Evolutionary conservation across 1,140 invertebrate genomes (phyloP).

Genomic region (Teleogryllus occipitalis): DNA sequence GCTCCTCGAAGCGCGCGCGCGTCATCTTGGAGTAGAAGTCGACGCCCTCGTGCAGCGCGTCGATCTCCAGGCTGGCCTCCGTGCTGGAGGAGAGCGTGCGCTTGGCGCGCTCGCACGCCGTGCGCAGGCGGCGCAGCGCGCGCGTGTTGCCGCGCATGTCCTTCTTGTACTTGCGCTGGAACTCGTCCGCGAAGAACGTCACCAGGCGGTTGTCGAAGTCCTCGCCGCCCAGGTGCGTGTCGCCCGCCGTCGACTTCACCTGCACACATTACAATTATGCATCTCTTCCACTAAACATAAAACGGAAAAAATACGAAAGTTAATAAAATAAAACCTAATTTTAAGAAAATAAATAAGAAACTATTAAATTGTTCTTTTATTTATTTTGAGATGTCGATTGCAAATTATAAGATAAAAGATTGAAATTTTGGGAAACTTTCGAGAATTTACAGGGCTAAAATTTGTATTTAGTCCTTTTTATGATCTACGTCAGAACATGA

Average conservation of each 20-base stretch:
- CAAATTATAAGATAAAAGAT: no score
- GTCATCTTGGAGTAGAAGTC: slow-evolving; percentile 83
- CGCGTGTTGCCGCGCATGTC: slow-evolving; percentile 49
- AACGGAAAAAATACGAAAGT: no score
- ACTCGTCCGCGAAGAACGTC: slow-evolving; percentile 58
- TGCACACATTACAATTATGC: no score
- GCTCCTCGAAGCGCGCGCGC: slow-evolving; percentile 63
- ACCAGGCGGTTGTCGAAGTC: slow-evolving; percentile 70
- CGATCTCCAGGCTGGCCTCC: slow-evolving; percentile 63
- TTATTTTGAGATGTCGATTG: no score
- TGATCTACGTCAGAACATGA: no score
- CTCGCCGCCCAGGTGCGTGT: slow-evolving; percentile 73
- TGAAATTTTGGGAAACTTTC: no score
- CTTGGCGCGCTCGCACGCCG: slow-evolving; percentile 64
- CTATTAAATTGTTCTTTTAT: no score
- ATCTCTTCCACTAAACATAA: no score
- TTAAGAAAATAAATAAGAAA: no score
- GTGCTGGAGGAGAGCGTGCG: slow-evolving; percentile 56
- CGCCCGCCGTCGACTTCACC: slow-evolving; percentile 60
- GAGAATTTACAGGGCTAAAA: no score
- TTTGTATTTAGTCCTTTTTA: no score
- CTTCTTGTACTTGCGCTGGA: slow-evolving; percentile 61
- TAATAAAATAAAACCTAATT: no score
- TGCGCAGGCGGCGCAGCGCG: slow-evolving; percentile 61
- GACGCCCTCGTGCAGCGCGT: slow-evolving; percentile 65